Conservation (phyloP, 2,888 invertebrate species). For the Hetaerina titia region DNA sequence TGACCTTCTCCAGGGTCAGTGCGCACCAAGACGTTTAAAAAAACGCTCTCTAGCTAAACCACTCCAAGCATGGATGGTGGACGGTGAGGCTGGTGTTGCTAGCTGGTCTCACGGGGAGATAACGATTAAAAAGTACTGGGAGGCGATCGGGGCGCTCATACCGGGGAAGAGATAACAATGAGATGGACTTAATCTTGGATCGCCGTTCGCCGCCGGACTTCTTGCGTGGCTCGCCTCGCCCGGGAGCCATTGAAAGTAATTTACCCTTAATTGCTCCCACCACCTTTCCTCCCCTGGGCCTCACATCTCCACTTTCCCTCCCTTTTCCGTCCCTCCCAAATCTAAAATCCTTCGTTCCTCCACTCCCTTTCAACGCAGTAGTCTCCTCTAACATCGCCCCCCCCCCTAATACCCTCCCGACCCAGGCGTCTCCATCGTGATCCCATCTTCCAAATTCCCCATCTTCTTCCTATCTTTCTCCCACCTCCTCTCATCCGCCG, state of each 20-base stretch:
- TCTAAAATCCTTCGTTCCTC: background rate
- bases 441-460: slow-evolving; percentile 29
- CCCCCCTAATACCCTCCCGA: background rate
- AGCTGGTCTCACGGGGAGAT: slow-evolving; percentile 14
- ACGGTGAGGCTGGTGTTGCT: background rate
- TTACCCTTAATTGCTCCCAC: slow-evolving; percentile 61
- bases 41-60: background rate
- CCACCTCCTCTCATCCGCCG: background rate
- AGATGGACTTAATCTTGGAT: slow-evolving; percentile 54
- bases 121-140: slow-evolving; percentile 23
- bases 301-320: background rate
- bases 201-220: slow-evolving; percentile 22
- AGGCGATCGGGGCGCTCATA: background rate
- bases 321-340: background rate
- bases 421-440: background rate
- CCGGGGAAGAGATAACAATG: slow-evolving; percentile 48
- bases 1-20: background rate
- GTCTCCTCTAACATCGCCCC: background rate
- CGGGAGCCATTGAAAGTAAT: slow-evolving; percentile 61
- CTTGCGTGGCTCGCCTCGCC: slow-evolving; percentile 49
- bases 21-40: background rate
- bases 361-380: background rate
- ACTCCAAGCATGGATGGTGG: too few relatives aligned
- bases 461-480: background rate
- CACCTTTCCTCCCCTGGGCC: background rate